Conservation (phyloP, 2,888 invertebrate species). For the Cerceris rybyensis region DNA sequence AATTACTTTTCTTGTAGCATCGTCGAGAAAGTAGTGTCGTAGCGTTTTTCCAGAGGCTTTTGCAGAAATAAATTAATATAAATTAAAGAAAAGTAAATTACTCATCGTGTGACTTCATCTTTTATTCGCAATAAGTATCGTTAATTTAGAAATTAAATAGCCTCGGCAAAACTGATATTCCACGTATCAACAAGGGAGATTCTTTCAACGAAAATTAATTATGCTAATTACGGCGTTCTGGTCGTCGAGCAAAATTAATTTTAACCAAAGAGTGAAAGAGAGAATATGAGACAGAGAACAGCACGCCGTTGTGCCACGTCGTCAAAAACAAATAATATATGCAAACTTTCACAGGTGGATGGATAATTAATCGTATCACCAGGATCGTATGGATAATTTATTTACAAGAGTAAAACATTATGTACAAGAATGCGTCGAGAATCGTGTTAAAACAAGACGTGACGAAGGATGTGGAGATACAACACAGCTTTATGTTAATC, state of each 20-base stretch:
- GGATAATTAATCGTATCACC: conserved; percentile 3
- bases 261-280: too few species aligned
- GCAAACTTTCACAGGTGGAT: neutral
- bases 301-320: too few species aligned
- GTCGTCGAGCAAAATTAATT: neutral
- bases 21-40: too few species aligned
- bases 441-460: conserved; percentile 65
- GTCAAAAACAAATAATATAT: neutral
- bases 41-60: too few species aligned
- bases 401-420: conserved; percentile 82
- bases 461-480: conserved; percentile 47
- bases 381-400: conserved; percentile 78
- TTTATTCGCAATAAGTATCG: too few species aligned
- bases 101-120: too few species aligned
- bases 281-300: too few species aligned
- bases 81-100: too few species aligned
- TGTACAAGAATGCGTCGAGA: conserved; percentile 79
- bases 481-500: conserved; percentile 57
- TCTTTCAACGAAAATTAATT: neutral
- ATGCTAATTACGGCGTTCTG: neutral
- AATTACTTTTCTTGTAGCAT: too few species aligned
- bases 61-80: too few species aligned
- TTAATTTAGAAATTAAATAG: too few species aligned
- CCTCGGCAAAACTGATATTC: too few species aligned
- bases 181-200: neutral